Conservation (phyloP, 2,113 vertebrate genomes). For the Alectura lathami region DNA sequence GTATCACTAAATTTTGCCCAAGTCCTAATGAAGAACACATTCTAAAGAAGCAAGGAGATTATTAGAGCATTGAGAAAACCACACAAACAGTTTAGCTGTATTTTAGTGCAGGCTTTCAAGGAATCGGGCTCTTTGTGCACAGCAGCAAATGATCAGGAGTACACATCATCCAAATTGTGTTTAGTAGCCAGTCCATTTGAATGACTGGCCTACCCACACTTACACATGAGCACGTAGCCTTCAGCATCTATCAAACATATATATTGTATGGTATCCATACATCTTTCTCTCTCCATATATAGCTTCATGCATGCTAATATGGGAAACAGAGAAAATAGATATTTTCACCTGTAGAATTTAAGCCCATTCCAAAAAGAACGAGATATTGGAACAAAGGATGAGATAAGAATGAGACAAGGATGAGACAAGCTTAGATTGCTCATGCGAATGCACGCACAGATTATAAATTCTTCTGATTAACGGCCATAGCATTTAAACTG, state of each 20-base stretch:
- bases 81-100: neutral
- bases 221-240: neutral
- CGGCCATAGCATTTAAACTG: neutral
- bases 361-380: neutral
- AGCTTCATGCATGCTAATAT: neutral
- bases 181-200: neutral
- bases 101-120: neutral
- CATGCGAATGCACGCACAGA: neutral
- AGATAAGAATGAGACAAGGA: neutral
- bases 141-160: neutral
- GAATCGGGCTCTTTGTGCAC: neutral
- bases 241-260: fast-evolving
- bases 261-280: too few species aligned
- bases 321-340: neutral
- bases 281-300: too few species aligned
- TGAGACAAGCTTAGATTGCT: neutral
- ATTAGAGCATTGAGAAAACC: neutral
- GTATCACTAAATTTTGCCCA: neutral
- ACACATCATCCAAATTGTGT: neutral
- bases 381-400: neutral
- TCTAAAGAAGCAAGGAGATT: neutral
- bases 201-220: neutral
- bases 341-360: neutral
- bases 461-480: neutral
- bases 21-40: slow-evolving; percentile 15